A percentile compares a stretch with the other conserved stretches of the same genome.
Conservation (phyloP, 2,797 vertebrate species). For the Tenualosa ilisha region DNA sequence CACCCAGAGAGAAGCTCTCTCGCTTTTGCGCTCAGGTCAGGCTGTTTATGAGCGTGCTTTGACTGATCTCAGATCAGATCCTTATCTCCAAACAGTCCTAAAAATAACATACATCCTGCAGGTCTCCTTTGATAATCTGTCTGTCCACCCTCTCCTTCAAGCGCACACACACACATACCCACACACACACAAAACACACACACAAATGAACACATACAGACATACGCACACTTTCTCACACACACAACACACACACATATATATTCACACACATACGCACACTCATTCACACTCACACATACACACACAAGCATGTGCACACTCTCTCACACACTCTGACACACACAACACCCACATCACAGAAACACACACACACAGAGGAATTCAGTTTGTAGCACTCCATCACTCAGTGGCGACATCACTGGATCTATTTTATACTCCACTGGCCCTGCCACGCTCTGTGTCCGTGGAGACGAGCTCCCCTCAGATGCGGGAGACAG, state of each 20-base stretch:
- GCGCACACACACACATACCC: no score
- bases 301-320: no score
- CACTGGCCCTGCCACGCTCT: slow-evolving; percentile 5
- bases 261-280: no score
- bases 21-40: background rate
- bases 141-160: background rate
- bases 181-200: no score
- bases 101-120: background rate
- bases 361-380: background rate
- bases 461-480: background rate
- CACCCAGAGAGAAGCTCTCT: background rate
- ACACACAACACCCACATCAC: no score
- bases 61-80: background rate
- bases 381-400: background rate
- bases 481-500: background rate
- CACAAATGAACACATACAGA: no score
- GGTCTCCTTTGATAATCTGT: background rate
- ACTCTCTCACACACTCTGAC: no score
- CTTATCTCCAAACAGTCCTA: background rate
- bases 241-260: no score
- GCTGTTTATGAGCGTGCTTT: no score
- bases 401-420: background rate
- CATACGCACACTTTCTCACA: no score
- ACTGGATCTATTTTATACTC: slow-evolving; percentile 5
- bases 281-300: no score